Base-by-base conservation (phyloP, 2,888 invertebrate species). In the Entomobrya multifasciata region DNA sequence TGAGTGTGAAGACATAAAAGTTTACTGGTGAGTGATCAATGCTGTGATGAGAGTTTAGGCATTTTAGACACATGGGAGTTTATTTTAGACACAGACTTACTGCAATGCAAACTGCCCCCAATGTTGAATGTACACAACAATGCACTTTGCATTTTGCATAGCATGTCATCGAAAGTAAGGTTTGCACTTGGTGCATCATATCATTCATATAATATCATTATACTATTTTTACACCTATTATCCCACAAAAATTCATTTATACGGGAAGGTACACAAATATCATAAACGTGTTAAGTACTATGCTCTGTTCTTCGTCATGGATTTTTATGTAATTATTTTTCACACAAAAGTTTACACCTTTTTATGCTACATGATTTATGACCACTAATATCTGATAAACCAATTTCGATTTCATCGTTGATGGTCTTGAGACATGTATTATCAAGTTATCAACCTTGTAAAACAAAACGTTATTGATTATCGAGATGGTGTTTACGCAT, bases 1-100 rank as follows among this genome's bases (percentile, higher is more conserved):
- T 81, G 72, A 20, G 25, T 81, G 72, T 70, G 72, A 81, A 81
- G 81, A 81, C 81, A 70, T 81, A 81, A 70, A 81, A n/a, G n/a
- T 81, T 6, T 81, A 72, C 72, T 57, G 57, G 57, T 6, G 36
- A n/a, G n/a, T n/a, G 36, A 36, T 36, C 36, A 36, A 8, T 36
- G 36, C 4, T 36, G 36, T 36, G 36, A 36, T 36, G 36, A 36
- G 4, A 8, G 8, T 36, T 36, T 6, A 36, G 36, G 36, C 8
- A 36, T 36, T n/a, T n/a, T n/a, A n/a, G n/a, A n/a, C n/a, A 36
- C 4, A 67, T 65, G 65, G 2, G 27, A 27, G n/a, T 36, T n/a
- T n/a, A n/a, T n/a, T n/a, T n/a, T n/a, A n/a, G n/a, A n/a, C n/a
- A n/a, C n/a, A n/a, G n/a, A n/a, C n/a, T n/a, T n/a, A n/a, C n/a